Evolutionary conservation across 1,140 invertebrate species (phyloP), one percentile per base, ranked within the genome.

Genomic region (Conopomorpha cramerella): DNA sequence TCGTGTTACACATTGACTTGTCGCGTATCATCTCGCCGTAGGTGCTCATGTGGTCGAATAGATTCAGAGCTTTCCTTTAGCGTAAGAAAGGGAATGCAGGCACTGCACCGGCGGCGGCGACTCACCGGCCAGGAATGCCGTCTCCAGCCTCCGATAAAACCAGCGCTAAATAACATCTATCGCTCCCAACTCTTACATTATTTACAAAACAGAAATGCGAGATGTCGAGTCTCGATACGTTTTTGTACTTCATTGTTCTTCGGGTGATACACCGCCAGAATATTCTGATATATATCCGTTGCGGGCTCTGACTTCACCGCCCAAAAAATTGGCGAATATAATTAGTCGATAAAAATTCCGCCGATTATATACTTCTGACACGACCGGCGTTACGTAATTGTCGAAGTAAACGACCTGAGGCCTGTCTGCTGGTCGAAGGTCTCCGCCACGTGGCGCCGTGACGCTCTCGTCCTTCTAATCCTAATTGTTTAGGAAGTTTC

Each of bases 341-440:
- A 71, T 72, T 74, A 72, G 67, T 66, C 67, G 63, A 74, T 74
- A 74, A 72, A 74, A 72, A 72, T 74, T 74, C 70, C 67, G 52
- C 43, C 63, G 63, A 72, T 72, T 74, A 71, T 70, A 70, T 60
- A 55, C 60, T 60, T 51, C 58, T 68, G 70, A 65, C 62, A 67
- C 62, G 65, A 32, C 6, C 6, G 54, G 57, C 55, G 64, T 74
- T 74, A 59, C 70, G 70, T 71, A 74, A 74, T 61, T 70, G 65
- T 70, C 63, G 67, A n/a, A 68, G 67, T 74, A 71, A 72, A 74
- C 47, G 70, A 74, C 67, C 70, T 58, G 51, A 55, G 60, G 65
- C 45, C 43, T 55, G 55, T 53, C 65, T 60, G 54, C 51, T 38
- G 47, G 27, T 16, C 46, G 57, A 65, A 67, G 60, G 66, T 61